Base-by-base conservation (phyloP, 2,113 vertebrate species). In the Sebastes fasciatus region DNA sequence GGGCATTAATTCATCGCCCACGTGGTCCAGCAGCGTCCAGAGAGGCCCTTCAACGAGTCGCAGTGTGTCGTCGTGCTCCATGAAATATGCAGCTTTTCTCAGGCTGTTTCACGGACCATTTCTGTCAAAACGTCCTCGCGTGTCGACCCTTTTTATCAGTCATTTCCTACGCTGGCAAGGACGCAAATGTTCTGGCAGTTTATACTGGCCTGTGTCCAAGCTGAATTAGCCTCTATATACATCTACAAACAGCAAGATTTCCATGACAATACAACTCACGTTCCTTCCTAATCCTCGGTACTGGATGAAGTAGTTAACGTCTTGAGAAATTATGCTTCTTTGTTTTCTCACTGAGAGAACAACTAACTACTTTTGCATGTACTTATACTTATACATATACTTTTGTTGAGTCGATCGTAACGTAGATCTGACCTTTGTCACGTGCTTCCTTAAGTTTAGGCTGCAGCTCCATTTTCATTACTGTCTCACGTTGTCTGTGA, bases 1-100 rank as follows among this genome's bases (percentile, higher is more conserved):
- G 19, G 11, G 3, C 64, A 70, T 64, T 13, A 60, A 72, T 87
- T 74, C 78, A 21, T 73, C 78, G 6, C 86, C 85, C 78, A 85
- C 83, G 0, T 43, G 62, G 2, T 49, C 23, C 19, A 46, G 3
- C 48, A 48, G 42, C 19, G 13, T 21, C 7, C 10, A 66, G 45
- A 34, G 40, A 19, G 48, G 60, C 19, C 21, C 57, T 55, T 67
- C 19, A 77, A 7, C 67, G 61, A 51, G 70, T 49, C 1, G n/a
- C 80, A 64, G 17, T 26, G 49, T 43, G 63, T 48, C 46, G 60
- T 75, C 68, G 78, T 61, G 8, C 12, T 58, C 19, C 13, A 10
- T 74, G 7, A 84, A 54, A 74, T 49, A 61, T 8, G 43, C 63
- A 57, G 57, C 23, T 62, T n/a, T n/a, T 68, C 61, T 61, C 1